Base-by-base conservation (phyloP, 2,888 invertebrate species). In the Drosophila rellima region DNA sequence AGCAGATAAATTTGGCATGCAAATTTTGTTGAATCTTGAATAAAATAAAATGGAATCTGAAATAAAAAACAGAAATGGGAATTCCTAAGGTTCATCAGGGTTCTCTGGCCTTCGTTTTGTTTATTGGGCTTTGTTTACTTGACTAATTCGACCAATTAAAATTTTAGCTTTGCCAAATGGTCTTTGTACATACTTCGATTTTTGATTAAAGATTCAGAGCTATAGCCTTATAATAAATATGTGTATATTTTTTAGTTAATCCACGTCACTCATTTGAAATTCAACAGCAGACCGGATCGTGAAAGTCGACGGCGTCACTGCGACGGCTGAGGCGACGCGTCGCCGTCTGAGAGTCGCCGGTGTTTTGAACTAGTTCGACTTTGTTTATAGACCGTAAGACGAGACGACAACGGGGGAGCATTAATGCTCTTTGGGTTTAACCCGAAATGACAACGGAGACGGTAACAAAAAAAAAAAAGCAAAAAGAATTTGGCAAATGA, bases 191-290 rank as follows among this genome's bases (percentile, higher is more conserved):
- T 33, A 35, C 56, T 31, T 45, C 45, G 33, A 35, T 63, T 67
- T 39, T 13, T 35, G 44, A 57, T 64, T 20, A 33, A 15, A 18
- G 45, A 47, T 44, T 65, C 31, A 48, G n/a, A 26, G 4, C 26
- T 26, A n/a, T 47, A 33, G 11, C 17, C 50, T 29, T 17, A 39
- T 39, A 17, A 0, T 17, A 18, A 15, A 51, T 20, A 45, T 20
- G 26, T 33, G 39, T 57, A 39, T 59, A 51, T 55, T 31, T 64
- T 50, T 80, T 69, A 64, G 56, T 68, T 72, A 52, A 78, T 80
- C 78, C 87, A 87, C 89, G 89, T 88, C 85, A 88, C 71, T 78
- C 72, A 71, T 71, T 74, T 68, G 23, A 71, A 79, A 79, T 82
- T 82, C 74, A 73, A 68, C 52, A 70, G 23, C 56, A 31, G 65